Base-by-base conservation (phyloP, 1,140 invertebrate species). In the Zaprionus ornatus region DNA sequence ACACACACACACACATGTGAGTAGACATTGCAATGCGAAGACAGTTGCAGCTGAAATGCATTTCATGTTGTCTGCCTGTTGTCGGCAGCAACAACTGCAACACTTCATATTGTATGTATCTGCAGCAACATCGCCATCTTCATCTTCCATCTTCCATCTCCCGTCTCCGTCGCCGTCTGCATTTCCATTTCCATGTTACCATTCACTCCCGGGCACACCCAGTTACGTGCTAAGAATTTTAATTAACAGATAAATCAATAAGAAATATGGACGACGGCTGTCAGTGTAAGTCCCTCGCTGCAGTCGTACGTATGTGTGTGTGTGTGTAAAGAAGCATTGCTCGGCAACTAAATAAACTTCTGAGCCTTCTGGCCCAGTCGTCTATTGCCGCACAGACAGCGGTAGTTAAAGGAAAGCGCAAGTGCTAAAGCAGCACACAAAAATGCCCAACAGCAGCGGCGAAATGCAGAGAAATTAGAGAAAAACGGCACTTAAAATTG, bases 211-310 rank as follows among this genome's bases (percentile, higher is more conserved):
- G 61, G 68, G 65, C 42, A 65, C 80, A 88, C 78, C 78, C 78
- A 63, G 72, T 81, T 90, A 90, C 85, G 85, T 90, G 85, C 85
- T 90, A 90, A 84, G 85, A 90, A 90, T 90, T 90, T 90, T 90
- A 90, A 90, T 90, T 90, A 90, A 90, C 85, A 90, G 85, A 90
- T 90, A 90, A 90, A 90, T 90, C 85, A 90, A 90, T 90, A 90
- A 90, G 85, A 90, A 90, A 90, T 90, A 90, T 90, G 85, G 85
- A 90, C 86, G 82, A 90, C 75, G 85, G 78, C 85, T 90, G 85
- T 90, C 85, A 82, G 84, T 80, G 84, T 74, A 71, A 73, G 80
- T 80, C 65, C 74, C 71, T 59, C 21, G 35, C 21, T 19, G 10
- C 23, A 15, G 17, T 17, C 10, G 7, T 10, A 10, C 45, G 7